phyloP scores from a whole-genome alignment of 2,113 vertebrate genomes.

The Seriola quinqueradiata region DNA sequence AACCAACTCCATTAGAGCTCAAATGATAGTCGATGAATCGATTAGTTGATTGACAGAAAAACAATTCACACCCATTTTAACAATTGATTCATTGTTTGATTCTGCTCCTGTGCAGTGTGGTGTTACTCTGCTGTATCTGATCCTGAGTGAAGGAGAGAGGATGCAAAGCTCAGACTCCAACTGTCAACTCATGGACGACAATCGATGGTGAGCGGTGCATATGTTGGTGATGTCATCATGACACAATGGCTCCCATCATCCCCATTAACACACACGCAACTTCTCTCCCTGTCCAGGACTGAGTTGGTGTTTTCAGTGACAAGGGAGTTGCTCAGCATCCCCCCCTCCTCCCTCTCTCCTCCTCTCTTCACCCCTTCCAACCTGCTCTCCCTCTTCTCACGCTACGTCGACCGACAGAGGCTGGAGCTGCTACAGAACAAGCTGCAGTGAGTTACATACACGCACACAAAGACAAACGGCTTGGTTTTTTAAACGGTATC shows the following conservation, averaged over 20 bases:
- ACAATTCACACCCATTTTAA: too few relatives aligned
- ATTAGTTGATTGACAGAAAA: too few relatives aligned
- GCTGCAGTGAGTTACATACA: slow-evolving; percentile 88
- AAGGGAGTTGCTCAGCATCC: slow-evolving; percentile 90
- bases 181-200: slow-evolving; percentile 90
- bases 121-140: slow-evolving; percentile 92
- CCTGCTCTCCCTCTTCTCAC: slow-evolving; percentile 92
- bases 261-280: background rate
- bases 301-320: slow-evolving; percentile 94
- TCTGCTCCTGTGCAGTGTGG: slow-evolving; percentile 86
- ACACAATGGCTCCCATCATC: background rate
- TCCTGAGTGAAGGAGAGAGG: slow-evolving; percentile 94
- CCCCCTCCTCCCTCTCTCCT: slow-evolving; percentile 87
- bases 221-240: background rate
- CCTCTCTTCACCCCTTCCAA: slow-evolving; percentile 91
- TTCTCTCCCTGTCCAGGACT: slow-evolving; percentile 82
- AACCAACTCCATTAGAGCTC: too few relatives aligned
- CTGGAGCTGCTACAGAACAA: slow-evolving; percentile 94
- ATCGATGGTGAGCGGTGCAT: slow-evolving; percentile 87
- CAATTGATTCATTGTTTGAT: too few relatives aligned
- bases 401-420: slow-evolving; percentile 93
- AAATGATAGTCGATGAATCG: too few relatives aligned
- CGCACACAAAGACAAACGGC: background rate
- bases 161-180: slow-evolving; percentile 89
- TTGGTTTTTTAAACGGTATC: too few relatives aligned